Evolutionary conservation across 2,113 vertebrate species (phyloP).

Genomic region (Beaufortia kweichowensis): DNA sequence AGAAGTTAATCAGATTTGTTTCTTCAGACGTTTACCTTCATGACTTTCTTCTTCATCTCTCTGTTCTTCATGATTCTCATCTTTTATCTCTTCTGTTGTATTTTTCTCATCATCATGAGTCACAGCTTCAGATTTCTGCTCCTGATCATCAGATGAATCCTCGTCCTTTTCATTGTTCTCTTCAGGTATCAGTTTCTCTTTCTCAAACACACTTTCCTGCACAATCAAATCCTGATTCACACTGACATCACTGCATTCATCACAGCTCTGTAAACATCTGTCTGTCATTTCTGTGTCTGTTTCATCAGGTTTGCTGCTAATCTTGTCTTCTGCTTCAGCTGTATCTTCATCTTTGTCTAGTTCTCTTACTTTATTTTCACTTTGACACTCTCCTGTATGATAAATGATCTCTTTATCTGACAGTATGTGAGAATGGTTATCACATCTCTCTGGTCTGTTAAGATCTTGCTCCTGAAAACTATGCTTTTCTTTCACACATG

Average conservation of each 20-base stretch:
- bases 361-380: neutral
- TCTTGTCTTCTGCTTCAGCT: neutral
- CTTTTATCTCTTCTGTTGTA: neutral
- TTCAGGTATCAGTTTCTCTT: no score
- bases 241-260: neutral
- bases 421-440: neutral
- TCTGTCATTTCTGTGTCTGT: neutral
- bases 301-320: neutral
- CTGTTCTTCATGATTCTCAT: neutral
- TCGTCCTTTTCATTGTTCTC: neutral
- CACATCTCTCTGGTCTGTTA: no score
- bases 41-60: neutral
- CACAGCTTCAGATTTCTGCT: neutral
- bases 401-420: neutral
- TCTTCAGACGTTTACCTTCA: neutral
- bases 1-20: neutral
- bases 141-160: neutral
- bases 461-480: neutral
- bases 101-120: neutral
- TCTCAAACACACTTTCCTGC: neutral
- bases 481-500: neutral
- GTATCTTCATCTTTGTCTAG: neutral
- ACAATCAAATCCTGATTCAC: no score
- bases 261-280: neutral
- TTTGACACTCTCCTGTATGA: neutral